Percentiles rank a stretch among this genome's conserved stretches.
Conservation (phyloP, 1,140 invertebrate genomes). For the Orussus abietinus region DNA sequence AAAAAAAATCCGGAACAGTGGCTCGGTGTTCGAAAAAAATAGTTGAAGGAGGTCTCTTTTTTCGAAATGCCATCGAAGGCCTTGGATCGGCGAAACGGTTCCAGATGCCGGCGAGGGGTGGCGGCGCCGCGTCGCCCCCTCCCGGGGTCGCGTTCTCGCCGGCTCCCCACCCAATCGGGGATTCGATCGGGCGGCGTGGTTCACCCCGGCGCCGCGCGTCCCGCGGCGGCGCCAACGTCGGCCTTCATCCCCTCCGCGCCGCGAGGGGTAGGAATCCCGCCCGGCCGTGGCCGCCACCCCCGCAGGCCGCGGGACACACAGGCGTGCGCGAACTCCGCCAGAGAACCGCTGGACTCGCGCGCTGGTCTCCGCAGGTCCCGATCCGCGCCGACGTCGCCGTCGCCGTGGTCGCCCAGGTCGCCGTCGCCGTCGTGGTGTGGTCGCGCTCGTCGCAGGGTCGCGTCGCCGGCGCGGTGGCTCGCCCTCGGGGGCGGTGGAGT, state of each 20-base stretch:
- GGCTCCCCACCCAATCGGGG: slow-evolving; percentile 14
- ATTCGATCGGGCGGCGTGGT: slow-evolving; percentile 19
- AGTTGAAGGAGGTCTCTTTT: too few species aligned
- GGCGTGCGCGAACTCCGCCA: slow-evolving; percentile 21
- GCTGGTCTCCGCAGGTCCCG: too few species aligned
- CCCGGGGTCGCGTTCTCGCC: too few species aligned
- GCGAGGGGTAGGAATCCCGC: slow-evolving; percentile 1
- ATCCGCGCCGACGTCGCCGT: slow-evolving; percentile 13
- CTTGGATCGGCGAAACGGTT: slow-evolving; percentile 33
- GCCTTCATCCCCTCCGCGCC: not conserved
- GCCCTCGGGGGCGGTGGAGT: slow-evolving; percentile 12
- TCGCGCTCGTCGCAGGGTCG: slow-evolving; percentile 19
- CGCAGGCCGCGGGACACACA: not conserved
- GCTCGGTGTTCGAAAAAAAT: too few species aligned
- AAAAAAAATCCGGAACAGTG: too few species aligned
- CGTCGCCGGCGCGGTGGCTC: slow-evolving; percentile 10
- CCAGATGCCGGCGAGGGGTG: slow-evolving; percentile 18
- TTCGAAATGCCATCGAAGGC: too few species aligned
- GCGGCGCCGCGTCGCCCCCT: slow-evolving; percentile 19
- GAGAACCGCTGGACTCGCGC: slow-evolving; percentile 27
- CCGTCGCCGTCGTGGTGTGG: slow-evolving; percentile 28
- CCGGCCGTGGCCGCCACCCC: not conserved
- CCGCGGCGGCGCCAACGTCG: slow-evolving; percentile 2
- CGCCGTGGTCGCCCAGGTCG: slow-evolving; percentile 12
- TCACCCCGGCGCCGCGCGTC: too few species aligned